phyloP scores from a whole-genome alignment of 2,888 invertebrate species.

The Myathropa florea region DNA sequence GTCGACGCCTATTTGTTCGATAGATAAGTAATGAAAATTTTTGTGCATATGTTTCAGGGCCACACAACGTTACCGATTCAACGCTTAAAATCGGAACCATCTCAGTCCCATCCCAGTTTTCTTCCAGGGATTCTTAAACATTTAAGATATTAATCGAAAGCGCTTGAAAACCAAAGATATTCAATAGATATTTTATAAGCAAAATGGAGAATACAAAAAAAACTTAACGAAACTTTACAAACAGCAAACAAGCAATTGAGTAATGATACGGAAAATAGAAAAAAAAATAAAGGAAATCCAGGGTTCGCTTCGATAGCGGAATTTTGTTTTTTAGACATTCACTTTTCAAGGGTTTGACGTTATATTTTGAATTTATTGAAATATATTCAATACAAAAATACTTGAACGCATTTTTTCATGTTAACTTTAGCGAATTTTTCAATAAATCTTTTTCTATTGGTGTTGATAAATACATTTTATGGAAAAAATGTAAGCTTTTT shows the following conservation, averaged over 20 bases:
- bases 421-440: background rate
- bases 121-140: background rate
- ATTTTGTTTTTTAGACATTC: conserved; percentile 13
- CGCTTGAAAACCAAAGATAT: background rate
- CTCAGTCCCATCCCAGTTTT: background rate
- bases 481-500: background rate
- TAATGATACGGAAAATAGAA: background rate
- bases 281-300: conserved; percentile 64
- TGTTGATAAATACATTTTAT: background rate
- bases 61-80: too few species aligned
- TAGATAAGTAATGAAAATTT: too few species aligned
- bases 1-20: too few species aligned
- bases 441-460: background rate
- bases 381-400: background rate
- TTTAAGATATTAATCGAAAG: background rate
- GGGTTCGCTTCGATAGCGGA: conserved; percentile 64
- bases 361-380: background rate
- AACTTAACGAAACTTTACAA: background rate
- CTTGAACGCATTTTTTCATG: background rate
- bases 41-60: too few species aligned
- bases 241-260: background rate
- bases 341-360: background rate
- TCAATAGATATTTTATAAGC: background rate
- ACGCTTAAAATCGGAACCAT: too few species aligned
- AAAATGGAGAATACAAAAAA: background rate